Base-by-base conservation (phyloP, 1,140 invertebrate genomes). In the Drosophila nigromelanica region DNA sequence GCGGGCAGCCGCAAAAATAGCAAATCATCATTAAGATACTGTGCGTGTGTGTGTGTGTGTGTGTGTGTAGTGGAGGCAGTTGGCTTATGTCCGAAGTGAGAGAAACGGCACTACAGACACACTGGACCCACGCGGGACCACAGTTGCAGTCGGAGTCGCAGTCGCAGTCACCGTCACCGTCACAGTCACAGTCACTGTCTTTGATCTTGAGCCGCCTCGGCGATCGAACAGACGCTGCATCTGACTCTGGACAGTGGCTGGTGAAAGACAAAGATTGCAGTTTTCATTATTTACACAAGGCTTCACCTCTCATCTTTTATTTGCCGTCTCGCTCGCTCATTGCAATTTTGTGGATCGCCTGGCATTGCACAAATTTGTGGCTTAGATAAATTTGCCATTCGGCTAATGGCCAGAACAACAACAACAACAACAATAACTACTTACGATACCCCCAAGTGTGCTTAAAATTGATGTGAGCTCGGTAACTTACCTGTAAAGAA, bases 21-120 rank as follows among this genome's bases (percentile, higher is more conserved):
- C 79, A 87, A 89, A 87, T 87, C 83, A 87, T 87, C 73, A 87
- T 87, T 87, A 83, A 79, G 71, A 76, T 72, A 64, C 73, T 68
- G 35, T 59, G 52, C 21, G 58, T 18, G 21, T 3, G 21, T 24
- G 21, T 24, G 21, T 24, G 21, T 24, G 21, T 24, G 21, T 24
- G 18, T 18, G 18, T 18, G 18, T 18, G 18, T 18, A 18, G 18
- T n/a, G n/a, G n/a, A n/a, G n/a, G n/a, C n/a, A n/a, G n/a, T n/a
- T 12, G 47, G 30, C 15, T 56, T 60, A 14, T 52, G 62, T 47
- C 14, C 18, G 50, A 73, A 73, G 71, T 69, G 71, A 73, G 71
- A 73, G 66, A 73, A 73, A 69, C 71, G 51, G 58, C 71, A 73
- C 71, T 66, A 51, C 33, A 62, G 59, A 50, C 47, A 64, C 35